Evolutionary conservation across 2,888 invertebrate genomes (phyloP), one percentile per base, ranked within the genome.

Genomic region (Noctua janthina): DNA sequence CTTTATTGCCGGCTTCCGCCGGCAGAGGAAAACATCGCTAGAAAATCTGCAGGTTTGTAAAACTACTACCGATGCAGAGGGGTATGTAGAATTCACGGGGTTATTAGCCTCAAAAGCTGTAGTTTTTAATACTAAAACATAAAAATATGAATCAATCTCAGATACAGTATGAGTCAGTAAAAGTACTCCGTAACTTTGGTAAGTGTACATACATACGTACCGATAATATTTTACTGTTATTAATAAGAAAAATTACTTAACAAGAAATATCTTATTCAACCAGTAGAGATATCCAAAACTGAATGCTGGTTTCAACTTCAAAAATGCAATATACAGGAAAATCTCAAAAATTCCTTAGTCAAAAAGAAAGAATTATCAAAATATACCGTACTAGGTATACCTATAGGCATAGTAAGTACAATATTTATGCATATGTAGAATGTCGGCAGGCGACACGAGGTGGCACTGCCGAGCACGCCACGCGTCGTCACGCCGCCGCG

Each of bases 341-440:
- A 8, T 29, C 56, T 59, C 1, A 5, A 76, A 39, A 59, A 0
- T 13, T 1, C 11, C n/a, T 11, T 1, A 59, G 4, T n/a, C 5
- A 59, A 6, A 74, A 56, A 72, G 39, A n/a, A 71, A 64, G 23
- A 17, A 17, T 17, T 35, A 66, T 39, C 29, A 54, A 67, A 56
- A 81, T 71, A 72, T 62, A 56, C n/a, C 49, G 5, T 29, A 68
- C 17, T 71, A 67, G 54, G 6, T 76, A 46, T 68, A 43, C 39
- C 5, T 39, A 39, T 46, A 76, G 39, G 83, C 1, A 71, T 29
- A 23, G 56, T 70, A 54, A 68, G 68, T 64, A 72, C 87, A 91
- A 93, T 94, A 94, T 94, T 93, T 94, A 94, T 95, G 94, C 93
- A 94, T 93, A 92, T 91, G 93, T 92, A 92, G 92, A 91, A 92